Conservation (phyloP, 2,888 invertebrate species). For the Philopedon plagiatum region DNA sequence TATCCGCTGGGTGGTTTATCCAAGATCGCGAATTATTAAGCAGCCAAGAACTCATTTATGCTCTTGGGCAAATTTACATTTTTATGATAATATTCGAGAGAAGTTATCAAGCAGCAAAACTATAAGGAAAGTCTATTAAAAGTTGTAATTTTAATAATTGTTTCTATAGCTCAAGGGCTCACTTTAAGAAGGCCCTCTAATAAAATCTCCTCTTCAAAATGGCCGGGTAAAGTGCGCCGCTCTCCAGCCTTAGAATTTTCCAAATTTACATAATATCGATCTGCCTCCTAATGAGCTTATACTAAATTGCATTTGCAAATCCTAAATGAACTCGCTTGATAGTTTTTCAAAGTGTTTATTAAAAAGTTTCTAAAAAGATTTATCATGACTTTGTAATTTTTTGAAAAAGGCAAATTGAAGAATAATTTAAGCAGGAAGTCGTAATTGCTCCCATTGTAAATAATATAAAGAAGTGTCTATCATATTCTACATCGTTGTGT, state of each 20-base stretch:
- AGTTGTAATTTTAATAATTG: conserved; percentile 41
- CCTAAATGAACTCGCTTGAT: conserved; percentile 41
- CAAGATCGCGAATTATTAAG: no score
- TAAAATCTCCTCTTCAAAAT: conserved; percentile 3
- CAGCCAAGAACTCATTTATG: no score
- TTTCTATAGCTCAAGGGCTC: conserved; percentile 28
- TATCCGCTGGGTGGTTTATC: no score
- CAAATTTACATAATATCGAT: conserved; percentile 44
- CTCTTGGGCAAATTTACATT: conserved; percentile 9
- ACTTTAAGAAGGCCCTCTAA: conserved; percentile 4
- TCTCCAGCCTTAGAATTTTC: conserved; percentile 23
- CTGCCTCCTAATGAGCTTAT: conserved; percentile 41
- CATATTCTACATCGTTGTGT: no score
- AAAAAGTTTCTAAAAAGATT: background rate
- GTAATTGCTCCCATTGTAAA: no score
- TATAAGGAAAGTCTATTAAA: conserved; percentile 41
- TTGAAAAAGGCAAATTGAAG: no score
- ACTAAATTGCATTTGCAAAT: conserved; percentile 36
- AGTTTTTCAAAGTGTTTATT: conserved; percentile 24
- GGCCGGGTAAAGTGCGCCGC: background rate
- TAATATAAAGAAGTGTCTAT: background rate
- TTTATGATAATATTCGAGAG: background rate
- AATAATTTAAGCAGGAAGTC: no score
- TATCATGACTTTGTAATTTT: no score
- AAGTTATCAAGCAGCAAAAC: conserved; percentile 11